Base-by-base conservation (phyloP, 2,113 vertebrate species). In the Rallus limicola region DNA sequence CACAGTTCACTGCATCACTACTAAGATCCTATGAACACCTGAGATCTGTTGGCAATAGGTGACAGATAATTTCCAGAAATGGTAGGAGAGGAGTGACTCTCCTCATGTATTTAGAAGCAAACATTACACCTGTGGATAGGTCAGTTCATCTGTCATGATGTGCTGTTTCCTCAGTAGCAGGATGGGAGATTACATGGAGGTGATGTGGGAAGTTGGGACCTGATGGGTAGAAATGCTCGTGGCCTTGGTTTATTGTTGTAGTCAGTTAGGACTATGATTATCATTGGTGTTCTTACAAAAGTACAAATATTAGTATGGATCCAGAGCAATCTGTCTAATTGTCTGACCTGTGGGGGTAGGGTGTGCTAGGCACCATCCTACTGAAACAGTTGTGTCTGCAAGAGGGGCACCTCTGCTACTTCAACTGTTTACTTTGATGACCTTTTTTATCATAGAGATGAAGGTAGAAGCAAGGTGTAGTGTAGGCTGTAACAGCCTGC, bases 61-160 rank as follows among this genome's bases (percentile, higher is more conserved):
- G 81, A 65, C 38, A 42, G 38, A 55, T 53, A 52, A 72, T 87
- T 89, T 85, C 6, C 31, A 85, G 74, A 64, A 82, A 36, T 9
- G 18, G 23, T 46, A 46, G 76, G 36, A 53, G 21, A 67, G 36
- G 55, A 81, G 40, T 1, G 50, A 26, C n/a, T 10, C 8, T 72
- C 50, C 59, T 77, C n/a, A 81, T 16, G 5, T 5, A 14, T 68
- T 64, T 44, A 58, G 20, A 71, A 68, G 26, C n/a, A 46, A 33
- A 26, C 0, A 2, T 50, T 42, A 14, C 42, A 21, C 23, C n/a
- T 5, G 1, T 28, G 44, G 29, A 3, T 17, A 38, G 60, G 36
- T 18, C 42, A 24, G 21, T 40, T 23, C 12, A 16, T 59, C 17
- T 56, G 13, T 44, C 55, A 15, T 70, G 28, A 7, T 5, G 26